Percentiles rank a stretch among this genome's conserved stretches.
These are phyloP conservation scores for Drosophila sproati DNA, from an alignment of 1,140 invertebrate genomes.

Conservation along the genomic window DNA sequence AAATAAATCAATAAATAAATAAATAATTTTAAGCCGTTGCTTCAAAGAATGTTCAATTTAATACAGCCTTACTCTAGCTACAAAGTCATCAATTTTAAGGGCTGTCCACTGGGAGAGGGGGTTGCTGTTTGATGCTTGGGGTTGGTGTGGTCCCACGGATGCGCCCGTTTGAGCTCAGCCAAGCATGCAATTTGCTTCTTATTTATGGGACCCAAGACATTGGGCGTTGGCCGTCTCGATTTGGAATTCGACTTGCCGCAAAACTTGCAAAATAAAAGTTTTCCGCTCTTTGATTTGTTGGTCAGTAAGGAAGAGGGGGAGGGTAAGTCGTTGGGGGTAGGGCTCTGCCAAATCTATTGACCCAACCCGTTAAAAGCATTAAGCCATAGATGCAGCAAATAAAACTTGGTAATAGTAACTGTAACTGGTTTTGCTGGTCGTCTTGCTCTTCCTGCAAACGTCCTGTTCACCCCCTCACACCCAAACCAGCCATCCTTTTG, in stretches of 20 bases:
- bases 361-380: constrained; percentile 43
- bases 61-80: constrained; percentile 45
- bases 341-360: constrained; percentile 47
- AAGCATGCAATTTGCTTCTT: constrained; percentile 77
- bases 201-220: constrained; percentile 73
- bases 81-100: constrained; percentile 72
- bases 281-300: constrained; percentile 80
- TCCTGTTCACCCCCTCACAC: neutral
- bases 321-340: constrained; percentile 9
- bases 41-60: constrained; percentile 24
- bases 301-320: constrained; percentile 37
- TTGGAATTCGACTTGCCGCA: neutral
- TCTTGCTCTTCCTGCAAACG: neutral
- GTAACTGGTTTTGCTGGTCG: constrained; percentile 39
- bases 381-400: constrained; percentile 49
- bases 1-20: too few relatives aligned
- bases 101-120: neutral
- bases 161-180: constrained; percentile 43
- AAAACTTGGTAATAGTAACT: constrained; percentile 56
- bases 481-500: neutral
- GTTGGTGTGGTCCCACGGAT: constrained; percentile 7
- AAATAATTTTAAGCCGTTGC: too few relatives aligned
- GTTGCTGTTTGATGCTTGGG: neutral
- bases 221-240: neutral
- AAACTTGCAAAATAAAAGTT: constrained; percentile 78